Evolutionary conservation across 2,797 vertebrate genomes (phyloP), one percentile per base, ranked within the genome.

Genomic region (Hoplostethus mediterraneus): DNA sequence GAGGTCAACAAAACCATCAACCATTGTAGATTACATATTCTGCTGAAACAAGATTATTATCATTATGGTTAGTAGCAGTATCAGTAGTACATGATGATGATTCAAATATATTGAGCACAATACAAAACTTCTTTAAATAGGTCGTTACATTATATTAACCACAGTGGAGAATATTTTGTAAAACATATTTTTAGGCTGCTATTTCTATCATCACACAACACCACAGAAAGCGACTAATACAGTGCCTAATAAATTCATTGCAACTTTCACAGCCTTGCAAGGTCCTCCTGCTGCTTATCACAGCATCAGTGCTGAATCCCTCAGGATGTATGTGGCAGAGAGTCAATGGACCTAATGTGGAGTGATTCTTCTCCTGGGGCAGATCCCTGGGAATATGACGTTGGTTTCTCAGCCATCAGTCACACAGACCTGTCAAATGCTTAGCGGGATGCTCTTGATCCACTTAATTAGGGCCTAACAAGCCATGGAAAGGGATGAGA

Each of bases 391-490:
- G 75, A 86, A 77, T 77, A 55, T 73, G 75, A 75, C 85, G 83
- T 76, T 66, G 59, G 71, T 85, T 90, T 87, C 84, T 88, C 87
- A 89, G 88, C 85, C 86, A 86, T 91, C 89, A 86, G 89, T 94
- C 91, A 91, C 85, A 61, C 49, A 76, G 77, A 78, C 74, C 88
- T 90, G 87, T 94, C 93, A 92, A 82, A 90, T 68, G 58, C 86
- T 88, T 87, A 83, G 80, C 90, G 89, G 79, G 84, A 82, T 90
- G 89, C 67, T 78, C 87, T 90, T 90, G 79, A 89, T 90, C 88
- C 89, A 88, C 83, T 92, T 93, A 93, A 93, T 92, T 93, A 91
- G 76, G 60, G 74, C 77, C 81, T 90, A 92, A 92, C 83, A 90
- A 89, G 87, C 81, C 88, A 82, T 65, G 69, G 80, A 84, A 76